A percentile compares a stretch with the other conserved stretches of the same genome.
Evolutionary conservation across 2,888 invertebrate species (phyloP).

Genomic region (Morinoia aosen): DNA sequence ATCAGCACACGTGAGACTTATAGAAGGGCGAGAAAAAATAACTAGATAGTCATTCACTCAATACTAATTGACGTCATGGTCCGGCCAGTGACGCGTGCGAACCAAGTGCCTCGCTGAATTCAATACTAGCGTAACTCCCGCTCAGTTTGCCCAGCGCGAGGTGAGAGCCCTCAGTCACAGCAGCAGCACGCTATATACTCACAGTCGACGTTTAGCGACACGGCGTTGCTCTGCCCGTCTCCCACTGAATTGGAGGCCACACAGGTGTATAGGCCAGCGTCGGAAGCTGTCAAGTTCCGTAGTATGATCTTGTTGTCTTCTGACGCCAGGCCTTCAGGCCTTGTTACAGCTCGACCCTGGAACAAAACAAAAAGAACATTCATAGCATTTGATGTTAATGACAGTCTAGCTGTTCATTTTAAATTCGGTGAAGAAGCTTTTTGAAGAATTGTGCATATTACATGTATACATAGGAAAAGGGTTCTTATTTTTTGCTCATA

Average conservation of each 20-base stretch:
- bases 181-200: background rate
- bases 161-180: background rate
- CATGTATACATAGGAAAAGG: too few species aligned
- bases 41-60: too few species aligned
- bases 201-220: conserved; percentile 54
- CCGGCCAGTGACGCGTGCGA: too few species aligned
- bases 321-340: background rate
- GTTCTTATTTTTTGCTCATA: too few species aligned
- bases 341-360: conserved; percentile 23
- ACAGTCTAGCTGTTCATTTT: background rate
- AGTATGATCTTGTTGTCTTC: conserved; percentile 38
- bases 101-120: too few species aligned
- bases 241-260: conserved; percentile 58
- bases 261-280: conserved; percentile 57
- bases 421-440: too few species aligned
- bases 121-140: too few species aligned
- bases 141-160: too few species aligned
- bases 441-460: too few species aligned
- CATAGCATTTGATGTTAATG: background rate
- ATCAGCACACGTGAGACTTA: too few species aligned
- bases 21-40: too few species aligned
- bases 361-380: background rate
- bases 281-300: conserved; percentile 39
- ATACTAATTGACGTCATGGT: too few species aligned
- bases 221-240: conserved; percentile 58